Conservation (phyloP, 2,113 vertebrate genomes). For the Phalacrocorax carbo region DNA sequence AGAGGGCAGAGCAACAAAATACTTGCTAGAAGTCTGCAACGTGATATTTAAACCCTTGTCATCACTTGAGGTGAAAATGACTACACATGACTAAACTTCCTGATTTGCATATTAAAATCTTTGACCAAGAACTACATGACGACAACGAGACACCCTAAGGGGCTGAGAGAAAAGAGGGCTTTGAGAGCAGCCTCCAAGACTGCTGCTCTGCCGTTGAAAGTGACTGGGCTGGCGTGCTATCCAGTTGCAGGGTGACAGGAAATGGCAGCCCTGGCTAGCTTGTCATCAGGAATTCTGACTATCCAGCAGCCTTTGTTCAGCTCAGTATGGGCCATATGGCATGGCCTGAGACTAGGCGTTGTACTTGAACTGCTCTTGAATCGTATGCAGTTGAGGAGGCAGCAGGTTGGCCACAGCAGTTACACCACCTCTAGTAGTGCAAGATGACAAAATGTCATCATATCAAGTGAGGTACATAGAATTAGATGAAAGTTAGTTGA, state of each 20-base stretch:
- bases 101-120: neutral
- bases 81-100: neutral
- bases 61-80: neutral
- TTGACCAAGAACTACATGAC: neutral
- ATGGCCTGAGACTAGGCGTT: neutral
- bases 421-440: neutral
- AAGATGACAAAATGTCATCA: neutral
- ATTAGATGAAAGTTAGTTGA: neutral
- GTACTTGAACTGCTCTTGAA: neutral
- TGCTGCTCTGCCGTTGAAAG: neutral
- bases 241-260: neutral
- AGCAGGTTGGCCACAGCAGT: neutral
- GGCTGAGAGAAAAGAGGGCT: neutral
- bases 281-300: neutral
- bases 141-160: neutral
- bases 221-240: neutral
- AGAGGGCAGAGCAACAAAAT: slow-evolving; percentile 48
- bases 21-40: neutral
- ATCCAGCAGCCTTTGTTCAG: neutral
- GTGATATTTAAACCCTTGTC: neutral
- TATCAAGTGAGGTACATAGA: neutral
- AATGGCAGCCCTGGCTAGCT: neutral
- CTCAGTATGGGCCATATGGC: neutral
- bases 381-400: neutral
- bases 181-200: neutral